Percentiles rank a stretch among this genome's conserved stretches.
phyloP scores from a whole-genome alignment of 2,113 vertebrate species.

The Parus major region DNA sequence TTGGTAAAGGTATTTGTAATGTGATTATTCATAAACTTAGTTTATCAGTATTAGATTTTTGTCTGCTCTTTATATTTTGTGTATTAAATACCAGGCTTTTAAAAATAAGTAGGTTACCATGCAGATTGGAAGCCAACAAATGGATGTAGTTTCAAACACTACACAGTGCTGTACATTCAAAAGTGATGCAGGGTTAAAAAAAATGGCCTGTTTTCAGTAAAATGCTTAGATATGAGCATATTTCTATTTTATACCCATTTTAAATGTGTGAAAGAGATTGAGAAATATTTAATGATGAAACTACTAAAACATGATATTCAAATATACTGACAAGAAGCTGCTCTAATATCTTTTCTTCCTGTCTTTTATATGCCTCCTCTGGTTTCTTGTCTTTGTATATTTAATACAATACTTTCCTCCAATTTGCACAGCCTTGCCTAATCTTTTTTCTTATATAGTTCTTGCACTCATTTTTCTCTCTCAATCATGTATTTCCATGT shows the following conservation, averaged over 20 bases:
- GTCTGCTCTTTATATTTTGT: not conserved
- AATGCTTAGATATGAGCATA: not conserved
- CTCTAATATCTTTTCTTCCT: not conserved
- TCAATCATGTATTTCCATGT: not conserved
- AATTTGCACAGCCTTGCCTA: not conserved
- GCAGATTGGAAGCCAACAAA: not conserved
- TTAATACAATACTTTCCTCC: constrained; percentile 1
- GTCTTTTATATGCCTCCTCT: not conserved
- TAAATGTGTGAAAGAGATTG: not conserved
- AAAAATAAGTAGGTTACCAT: not conserved
- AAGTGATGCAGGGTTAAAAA: not conserved
- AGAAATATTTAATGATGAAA: not conserved
- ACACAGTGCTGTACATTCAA: not conserved
- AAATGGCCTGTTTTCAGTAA: not conserved
- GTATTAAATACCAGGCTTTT: not conserved
- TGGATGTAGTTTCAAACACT: not conserved
- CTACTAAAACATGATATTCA: constrained; percentile 17
- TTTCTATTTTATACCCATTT: not conserved
- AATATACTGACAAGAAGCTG: constrained; percentile 7
- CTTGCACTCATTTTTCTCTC: not conserved
- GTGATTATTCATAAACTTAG: not conserved
- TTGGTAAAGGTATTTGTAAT: not conserved
- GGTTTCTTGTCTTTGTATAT: not conserved
- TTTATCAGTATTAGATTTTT: not conserved
- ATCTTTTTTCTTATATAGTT: not conserved